phyloP scores from a whole-genome alignment of 2,113 vertebrate species.

The Alligator sinensis region DNA sequence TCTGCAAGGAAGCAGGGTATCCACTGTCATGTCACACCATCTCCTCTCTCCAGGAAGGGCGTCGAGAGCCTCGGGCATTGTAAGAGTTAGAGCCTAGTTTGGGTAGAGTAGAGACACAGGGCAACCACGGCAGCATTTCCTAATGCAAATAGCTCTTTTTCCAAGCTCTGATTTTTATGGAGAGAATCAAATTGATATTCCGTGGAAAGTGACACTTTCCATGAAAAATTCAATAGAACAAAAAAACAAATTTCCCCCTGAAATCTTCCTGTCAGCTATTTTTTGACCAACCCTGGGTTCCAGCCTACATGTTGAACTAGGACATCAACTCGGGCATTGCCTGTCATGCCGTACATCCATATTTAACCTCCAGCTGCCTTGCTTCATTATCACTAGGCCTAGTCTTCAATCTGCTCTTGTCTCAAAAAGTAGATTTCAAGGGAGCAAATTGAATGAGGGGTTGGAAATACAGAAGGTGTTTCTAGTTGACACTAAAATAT shows the following conservation, averaged over 20 bases:
- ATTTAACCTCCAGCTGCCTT: neutral
- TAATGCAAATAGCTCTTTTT: slow-evolving; percentile 21
- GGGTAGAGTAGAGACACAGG: neutral
- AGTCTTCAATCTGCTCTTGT: neutral
- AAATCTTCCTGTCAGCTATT: neutral
- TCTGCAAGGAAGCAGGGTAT: neutral
- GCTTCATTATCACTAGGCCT: neutral
- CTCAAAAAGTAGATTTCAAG: neutral
- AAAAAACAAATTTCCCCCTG: neutral
- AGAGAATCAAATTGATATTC: neutral
- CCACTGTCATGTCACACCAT: neutral
- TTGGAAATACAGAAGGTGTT: neutral
- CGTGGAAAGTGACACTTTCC: neutral
- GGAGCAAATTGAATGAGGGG: neutral
- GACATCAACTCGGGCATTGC: neutral
- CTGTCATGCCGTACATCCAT: neutral
- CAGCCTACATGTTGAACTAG: neutral
- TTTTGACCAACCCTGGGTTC: neutral
- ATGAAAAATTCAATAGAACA: neutral
- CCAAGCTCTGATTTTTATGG: neutral
- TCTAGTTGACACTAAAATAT: neutral
- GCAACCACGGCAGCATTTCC: slow-evolving; percentile 6
- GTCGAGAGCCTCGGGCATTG: neutral
- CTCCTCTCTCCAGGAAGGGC: neutral
- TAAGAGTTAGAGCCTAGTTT: neutral